Base-by-base conservation (phyloP, 2,888 invertebrate genomes). In the Arge pagana region DNA sequence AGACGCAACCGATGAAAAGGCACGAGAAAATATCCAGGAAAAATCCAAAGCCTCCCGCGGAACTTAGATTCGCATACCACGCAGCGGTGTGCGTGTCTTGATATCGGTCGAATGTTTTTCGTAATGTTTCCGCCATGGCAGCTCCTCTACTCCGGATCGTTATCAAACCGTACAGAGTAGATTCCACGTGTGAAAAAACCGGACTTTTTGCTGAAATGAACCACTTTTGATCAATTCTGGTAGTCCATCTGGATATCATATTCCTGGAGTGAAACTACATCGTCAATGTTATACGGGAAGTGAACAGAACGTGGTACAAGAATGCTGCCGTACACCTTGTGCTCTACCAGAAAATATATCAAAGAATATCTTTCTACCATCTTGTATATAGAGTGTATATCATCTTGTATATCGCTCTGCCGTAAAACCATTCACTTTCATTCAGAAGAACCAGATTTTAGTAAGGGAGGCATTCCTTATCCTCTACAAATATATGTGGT, bases 121-220 rank as follows among this genome's bases (percentile, higher is more conserved):
- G 82, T 48, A 96, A 83, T 64, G 87, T 80, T 54, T 83, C 79
- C 71, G 89, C 83, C 7, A 80, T 79, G 1, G 72, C 65, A 2
- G 87, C 84, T 10, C 85, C 83, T 3, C 88, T 86, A 3, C 93
- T 88, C 56, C 96, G 81, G 52, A 97, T 93, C 0, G 95, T 94
- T 26, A 89, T 84, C 23, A 96, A 81, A 0, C 96, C 96, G 57
- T 88, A 85, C 2, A 96, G 77, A 0, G 93, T 88, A 0, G 93
- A 87, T 5, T 89, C 88, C 61, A 96, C 84, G 71, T 96, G 94
- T 0, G 94, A 90, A 74, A 94, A 96, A 0, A 96, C 88, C 0
- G 96, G 96, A 75, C 94, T 93, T 54, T 90, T 79, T 5, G 82
- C 85, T 74, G 40, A 36, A 61, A 61, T 28, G 11, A 48, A 21